Evolutionary conservation across 2,113 vertebrate species (phyloP).

Genomic region (Hystrix cristata): DNA sequence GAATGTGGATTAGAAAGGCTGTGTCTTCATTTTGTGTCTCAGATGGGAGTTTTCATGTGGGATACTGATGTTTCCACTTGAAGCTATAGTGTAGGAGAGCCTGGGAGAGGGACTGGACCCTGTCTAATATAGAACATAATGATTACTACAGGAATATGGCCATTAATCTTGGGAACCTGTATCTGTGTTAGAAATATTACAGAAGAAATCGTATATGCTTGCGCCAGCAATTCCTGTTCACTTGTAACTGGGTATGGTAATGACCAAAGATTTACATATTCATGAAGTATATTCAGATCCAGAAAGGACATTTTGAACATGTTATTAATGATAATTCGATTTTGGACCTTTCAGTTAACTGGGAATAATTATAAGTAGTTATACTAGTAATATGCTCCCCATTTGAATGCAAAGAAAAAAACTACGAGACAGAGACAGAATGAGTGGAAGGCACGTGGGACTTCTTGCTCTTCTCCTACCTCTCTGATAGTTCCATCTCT

Average conservation of each 20-base stretch:
- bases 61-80: neutral
- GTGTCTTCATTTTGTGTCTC: neutral
- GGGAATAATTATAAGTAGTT: constrained; percentile 7
- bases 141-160: neutral
- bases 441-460: neutral
- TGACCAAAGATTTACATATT: neutral
- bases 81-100: neutral
- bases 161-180: neutral
- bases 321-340: constrained; percentile 17
- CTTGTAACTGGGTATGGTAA: neutral
- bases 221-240: constrained; percentile 24
- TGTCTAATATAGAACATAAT: neutral
- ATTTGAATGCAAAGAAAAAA: neutral
- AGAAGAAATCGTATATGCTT: neutral
- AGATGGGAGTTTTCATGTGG: neutral
- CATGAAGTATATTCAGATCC: neutral
- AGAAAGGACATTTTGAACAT: neutral
- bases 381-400: neutral
- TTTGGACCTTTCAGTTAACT: neutral
- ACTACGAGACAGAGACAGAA: neutral
- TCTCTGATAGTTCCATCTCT: neutral
- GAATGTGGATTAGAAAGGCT: neutral
- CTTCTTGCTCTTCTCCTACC: neutral
- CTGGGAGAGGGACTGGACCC: neutral
- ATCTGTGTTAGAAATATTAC: neutral